These are phyloP conservation scores for Chamaedrilus cognettii DNA, from an alignment of 2,888 invertebrate genomes.

Conservation along the genomic window DNA sequence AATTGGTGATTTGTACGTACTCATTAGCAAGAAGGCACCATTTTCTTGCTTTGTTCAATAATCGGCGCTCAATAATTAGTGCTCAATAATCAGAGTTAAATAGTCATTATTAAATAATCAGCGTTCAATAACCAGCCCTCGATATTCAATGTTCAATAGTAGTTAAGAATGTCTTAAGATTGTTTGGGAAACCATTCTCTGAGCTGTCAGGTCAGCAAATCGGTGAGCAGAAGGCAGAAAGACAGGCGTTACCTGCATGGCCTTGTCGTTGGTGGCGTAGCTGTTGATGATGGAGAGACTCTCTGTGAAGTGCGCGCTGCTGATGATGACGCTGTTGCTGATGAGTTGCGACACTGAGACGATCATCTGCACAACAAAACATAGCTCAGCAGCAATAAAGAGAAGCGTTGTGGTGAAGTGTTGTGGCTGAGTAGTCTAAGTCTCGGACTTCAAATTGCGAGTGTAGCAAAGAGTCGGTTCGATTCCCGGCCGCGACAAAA, in stretches of 20 bases:
- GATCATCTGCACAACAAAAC: conserved; percentile 74
- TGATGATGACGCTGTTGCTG: conserved; percentile 85
- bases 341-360: conserved; percentile 94
- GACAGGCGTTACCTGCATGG: conserved; percentile 76
- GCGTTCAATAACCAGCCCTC: too few species aligned
- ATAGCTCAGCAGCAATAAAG: too few species aligned
- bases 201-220: not conserved
- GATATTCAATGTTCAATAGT: not conserved
- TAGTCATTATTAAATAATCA: not conserved
- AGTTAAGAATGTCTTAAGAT: not conserved
- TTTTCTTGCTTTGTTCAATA: too few species aligned
- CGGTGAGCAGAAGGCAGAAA: not conserved
- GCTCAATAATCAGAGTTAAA: not conserved
- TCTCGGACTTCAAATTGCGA: too few species aligned
- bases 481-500: too few species aligned
- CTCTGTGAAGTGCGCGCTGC: conserved; percentile 93
- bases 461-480: too few species aligned
- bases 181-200: not conserved
- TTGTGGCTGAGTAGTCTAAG: too few species aligned
- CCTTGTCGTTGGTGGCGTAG: conserved; percentile 89
- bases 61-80: not conserved
- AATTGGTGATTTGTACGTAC: too few species aligned
- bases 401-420: too few species aligned
- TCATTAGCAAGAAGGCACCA: too few species aligned
- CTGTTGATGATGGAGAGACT: conserved; percentile 90